Conservation (phyloP, 2,888 invertebrate genomes). For the Xylophagus ater region DNA sequence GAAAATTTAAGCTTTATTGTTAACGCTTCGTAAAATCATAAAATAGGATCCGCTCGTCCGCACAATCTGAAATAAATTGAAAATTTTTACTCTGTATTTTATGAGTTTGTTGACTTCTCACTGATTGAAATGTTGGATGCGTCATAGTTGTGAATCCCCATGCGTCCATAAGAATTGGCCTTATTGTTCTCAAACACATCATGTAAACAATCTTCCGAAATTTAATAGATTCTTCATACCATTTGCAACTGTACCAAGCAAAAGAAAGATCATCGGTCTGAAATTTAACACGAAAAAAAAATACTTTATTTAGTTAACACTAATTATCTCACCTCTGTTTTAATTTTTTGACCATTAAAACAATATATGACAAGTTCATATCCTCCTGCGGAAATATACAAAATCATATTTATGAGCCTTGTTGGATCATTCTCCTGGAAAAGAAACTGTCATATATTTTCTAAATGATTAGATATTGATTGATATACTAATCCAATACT, state of each 20-base stretch:
- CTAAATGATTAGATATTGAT: background rate
- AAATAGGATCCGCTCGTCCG: conserved; percentile 14
- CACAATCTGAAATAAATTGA: conserved; percentile 8
- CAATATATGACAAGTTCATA: conserved; percentile 2
- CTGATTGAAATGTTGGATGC: background rate
- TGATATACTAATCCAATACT: conserved; percentile 4
- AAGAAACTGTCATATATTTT: too few relatives aligned
- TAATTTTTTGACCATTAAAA: conserved; percentile 6
- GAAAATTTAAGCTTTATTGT: too few relatives aligned
- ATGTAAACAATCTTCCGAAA: conserved; percentile 2
- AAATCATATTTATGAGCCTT: conserved; percentile 1
- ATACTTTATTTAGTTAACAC: background rate
- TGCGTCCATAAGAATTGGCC: background rate
- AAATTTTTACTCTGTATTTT: background rate
- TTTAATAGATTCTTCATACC: conserved; percentile 5
- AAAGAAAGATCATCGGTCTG: background rate
- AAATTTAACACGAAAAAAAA: background rate
- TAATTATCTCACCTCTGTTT: background rate
- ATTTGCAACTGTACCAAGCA: conserved; percentile 4
- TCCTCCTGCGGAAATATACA: conserved; percentile 1
- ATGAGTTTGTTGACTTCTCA: background rate
- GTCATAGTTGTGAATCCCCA: conserved; percentile 1
- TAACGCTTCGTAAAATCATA: conserved; percentile 6
- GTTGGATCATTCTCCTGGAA: conserved; percentile 3
- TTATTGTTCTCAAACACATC: background rate